Evolutionary conservation across 2,113 vertebrate species (phyloP), one percentile per base, ranked within the genome.

Genomic region (Etia nguti): DNA sequence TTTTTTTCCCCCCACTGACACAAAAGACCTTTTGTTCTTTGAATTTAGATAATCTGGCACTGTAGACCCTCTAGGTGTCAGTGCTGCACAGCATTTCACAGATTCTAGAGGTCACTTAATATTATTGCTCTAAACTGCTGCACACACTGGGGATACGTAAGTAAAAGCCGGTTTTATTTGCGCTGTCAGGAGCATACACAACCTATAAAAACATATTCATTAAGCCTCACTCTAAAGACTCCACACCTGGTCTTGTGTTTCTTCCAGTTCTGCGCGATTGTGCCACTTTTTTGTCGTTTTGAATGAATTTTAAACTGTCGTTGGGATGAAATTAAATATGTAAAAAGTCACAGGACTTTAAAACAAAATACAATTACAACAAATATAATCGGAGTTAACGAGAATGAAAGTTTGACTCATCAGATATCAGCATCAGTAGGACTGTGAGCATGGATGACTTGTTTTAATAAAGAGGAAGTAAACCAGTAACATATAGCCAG

Each of bases 11-110:
- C 34, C 2, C 11, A 26, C 8, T 46, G 11, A 81, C 79, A 95
- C 92, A 94, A 94, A 91, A 89, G 75, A 77, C 24, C 62, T 41
- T 83, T 94, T 95, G 90, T 94, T 94, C 90, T 88, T 16, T 29
- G 12, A 10, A n/a, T 38, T n/a, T 20, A 8, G 29, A 38, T 5
- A 20, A 52, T 43, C 2, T 81, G 34, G 4, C 84, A 26, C 5
- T 73, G 46, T 31, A 92, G 84, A 91, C 79, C 86, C 95, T 87
- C 90, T 92, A 93, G 93, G 55, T 88, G 95, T 87, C 95, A 92
- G 86, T 87, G 84, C 36, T 86, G 68, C 10, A 81, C 79, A 90
- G 75, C 70, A n/a, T 90, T 89, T 92, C 13, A 82, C 11, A 48
- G 41, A 4, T 65, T 81, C 46, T 52, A 13, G 73, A 13, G 26